Evolutionary conservation across 1,140 invertebrate genomes (phyloP), one percentile per base, ranked within the genome.

Genomic region (Dolichoris vasculosae): DNA sequence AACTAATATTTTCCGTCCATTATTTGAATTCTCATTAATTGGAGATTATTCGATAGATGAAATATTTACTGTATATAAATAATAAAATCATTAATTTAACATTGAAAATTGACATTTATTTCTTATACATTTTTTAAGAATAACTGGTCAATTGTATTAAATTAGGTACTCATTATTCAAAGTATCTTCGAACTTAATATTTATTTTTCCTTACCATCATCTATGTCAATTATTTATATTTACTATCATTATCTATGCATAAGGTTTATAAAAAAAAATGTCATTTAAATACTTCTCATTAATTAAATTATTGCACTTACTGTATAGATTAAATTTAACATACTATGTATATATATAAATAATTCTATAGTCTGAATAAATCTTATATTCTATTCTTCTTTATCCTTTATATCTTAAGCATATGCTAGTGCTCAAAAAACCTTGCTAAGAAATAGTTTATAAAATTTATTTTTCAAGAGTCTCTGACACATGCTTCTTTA

Each of bases 381-480:
- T 77, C 38, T 75, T 30, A n/a, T 11, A 13, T 23, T n/a, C 73
- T 83, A 23, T 59, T 32, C 32, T 17, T 63, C n/a, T 63, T 32
- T n/a, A 55, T 83, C 46, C 3, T 15, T 32, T 7, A 8, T 71
- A 11, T n/a, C 17, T 35, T 71, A 7, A 13, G 26, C 43, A 7
- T 17, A 26, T 3, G 55, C 23, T 59, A 13, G 3, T 26, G 23
- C 4, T 26, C 23, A 59, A 26, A 26, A 59, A 59, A 59, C 55
- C 23, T 59, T 59, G 4, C 55, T 59, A 26, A 26, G 55, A 15
- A 13, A 26, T 0, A 46, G 83, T 30, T 71, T 9, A 79, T n/a
- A 23, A 73, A 59, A 85, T 80, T 77, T 80, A 85, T 85, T 80
- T 85, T 85, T 85, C 83, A 85, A 80, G 64, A 85, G 63, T 85